A percentile compares a stretch with the other conserved stretches of the same genome.
phyloP scores from a whole-genome alignment of 1,140 invertebrate genomes.

The Megathymus violae region DNA sequence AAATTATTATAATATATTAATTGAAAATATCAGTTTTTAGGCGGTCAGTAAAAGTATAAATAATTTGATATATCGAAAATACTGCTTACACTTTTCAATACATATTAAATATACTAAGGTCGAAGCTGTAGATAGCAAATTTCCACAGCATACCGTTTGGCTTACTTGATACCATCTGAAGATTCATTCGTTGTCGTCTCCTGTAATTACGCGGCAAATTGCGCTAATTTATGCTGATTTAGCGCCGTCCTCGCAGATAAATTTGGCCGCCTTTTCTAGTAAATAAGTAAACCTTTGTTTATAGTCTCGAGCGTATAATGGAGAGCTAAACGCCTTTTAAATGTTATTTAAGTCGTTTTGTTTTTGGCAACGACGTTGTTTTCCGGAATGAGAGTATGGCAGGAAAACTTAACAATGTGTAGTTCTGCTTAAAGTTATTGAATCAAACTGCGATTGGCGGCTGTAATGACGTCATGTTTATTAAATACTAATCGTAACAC shows the following conservation, averaged over 20 bases:
- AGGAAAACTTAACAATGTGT: too few relatives aligned
- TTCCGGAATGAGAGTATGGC: neutral
- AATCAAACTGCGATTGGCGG: too few relatives aligned
- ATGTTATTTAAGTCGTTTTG: slow-evolving; percentile 5
- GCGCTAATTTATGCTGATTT: slow-evolving; percentile 36
- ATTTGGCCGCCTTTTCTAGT: slow-evolving; percentile 9
- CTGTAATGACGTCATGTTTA: too few relatives aligned
- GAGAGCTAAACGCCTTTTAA: slow-evolving; percentile 16
- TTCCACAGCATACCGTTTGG: neutral
- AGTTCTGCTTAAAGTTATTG: too few relatives aligned
- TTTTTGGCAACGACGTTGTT: neutral
- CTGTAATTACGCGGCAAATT: slow-evolving; percentile 35
- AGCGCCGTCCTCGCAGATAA: slow-evolving; percentile 13
- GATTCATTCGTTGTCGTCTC: slow-evolving; percentile 10
- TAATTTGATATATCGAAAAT: too few relatives aligned
- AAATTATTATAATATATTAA: too few relatives aligned
- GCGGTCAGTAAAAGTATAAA: too few relatives aligned
- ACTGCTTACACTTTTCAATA: too few relatives aligned
- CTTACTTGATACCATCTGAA: slow-evolving; percentile 6
- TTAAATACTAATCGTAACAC: too few relatives aligned
- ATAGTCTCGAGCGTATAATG: slow-evolving; percentile 15
- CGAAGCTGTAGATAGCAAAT: too few relatives aligned
- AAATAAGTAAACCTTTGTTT: slow-evolving; percentile 7
- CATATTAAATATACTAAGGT: too few relatives aligned
- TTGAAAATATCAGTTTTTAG: too few relatives aligned